Percentiles rank a stretch among this genome's conserved stretches.
These are phyloP conservation scores for Arvicola amphibius DNA, from an alignment of 2,797 vertebrate genomes.

Conservation along the genomic window DNA sequence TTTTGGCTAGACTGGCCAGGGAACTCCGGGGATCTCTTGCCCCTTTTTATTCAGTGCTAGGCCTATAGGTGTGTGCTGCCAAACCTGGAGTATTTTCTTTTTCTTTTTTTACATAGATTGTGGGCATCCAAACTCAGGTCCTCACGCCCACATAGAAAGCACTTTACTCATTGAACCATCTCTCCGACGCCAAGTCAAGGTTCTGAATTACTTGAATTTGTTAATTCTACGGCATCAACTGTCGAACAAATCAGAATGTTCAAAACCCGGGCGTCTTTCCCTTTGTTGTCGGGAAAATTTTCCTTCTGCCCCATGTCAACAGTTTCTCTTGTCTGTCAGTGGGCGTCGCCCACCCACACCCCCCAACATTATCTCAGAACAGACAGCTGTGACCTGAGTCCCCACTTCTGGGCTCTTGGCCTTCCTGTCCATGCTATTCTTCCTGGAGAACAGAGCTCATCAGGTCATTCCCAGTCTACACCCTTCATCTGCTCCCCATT, in stretches of 20 bases:
- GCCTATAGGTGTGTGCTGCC: neutral
- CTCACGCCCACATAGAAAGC: neutral
- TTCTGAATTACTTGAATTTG: conserved; percentile 51
- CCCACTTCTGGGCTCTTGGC: neutral
- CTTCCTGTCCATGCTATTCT: neutral
- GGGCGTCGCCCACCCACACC: neutral
- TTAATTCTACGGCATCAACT: conserved; percentile 39
- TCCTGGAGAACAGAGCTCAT: neutral
- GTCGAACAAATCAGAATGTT: neutral
- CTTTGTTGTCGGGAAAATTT: conserved; percentile 43
- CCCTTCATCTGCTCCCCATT: neutral
- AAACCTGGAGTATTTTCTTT: neutral
- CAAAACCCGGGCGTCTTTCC: neutral
- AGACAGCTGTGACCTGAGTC: neutral
- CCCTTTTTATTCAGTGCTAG: neutral
- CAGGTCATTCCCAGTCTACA: neutral
- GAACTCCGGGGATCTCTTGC: neutral
- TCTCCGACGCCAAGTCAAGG: neutral
- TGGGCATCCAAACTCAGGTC: neutral
- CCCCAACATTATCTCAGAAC: neutral
- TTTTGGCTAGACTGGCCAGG: neutral
- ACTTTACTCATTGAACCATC: neutral
- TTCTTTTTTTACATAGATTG: neutral
- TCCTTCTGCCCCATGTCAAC: neutral
- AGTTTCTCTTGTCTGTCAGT: neutral